Base-by-base conservation (phyloP, 2,888 invertebrate species). In the Oligia fasciuncula region DNA sequence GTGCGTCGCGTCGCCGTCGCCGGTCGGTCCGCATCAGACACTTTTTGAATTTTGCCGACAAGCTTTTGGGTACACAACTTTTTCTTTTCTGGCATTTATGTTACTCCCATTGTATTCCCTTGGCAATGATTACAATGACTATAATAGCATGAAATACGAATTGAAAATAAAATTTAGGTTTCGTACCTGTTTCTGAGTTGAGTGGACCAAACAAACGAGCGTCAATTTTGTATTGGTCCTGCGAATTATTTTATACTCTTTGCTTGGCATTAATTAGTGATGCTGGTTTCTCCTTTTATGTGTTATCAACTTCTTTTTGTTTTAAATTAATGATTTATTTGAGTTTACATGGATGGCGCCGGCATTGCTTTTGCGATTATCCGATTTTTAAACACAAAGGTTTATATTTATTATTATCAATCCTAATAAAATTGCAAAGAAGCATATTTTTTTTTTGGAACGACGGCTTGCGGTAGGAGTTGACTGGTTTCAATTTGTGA, bases 21-120 rank as follows among this genome's bases (percentile, higher is more conserved):
- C 54, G 66, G 60, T 73, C 89, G 90, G 88, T 85, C 88, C 89
- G 90, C 89, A 90, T 91, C 93, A 93, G 88, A 92, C 92, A 92
- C 91, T 93, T 94, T 95, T 96, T 95, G 94, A 94, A 91, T 93
- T 94, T 92, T 87, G 94, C 96, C 96, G 96, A 94, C 95, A 91
- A 89, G 91, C 92, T 92, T 92, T 92, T 91, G 91, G 91, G 72
- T 73, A 90, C 91, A 93, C 93, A 92, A 76, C 76, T 23, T 91
- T 93, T 93, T 94, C 4, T 93, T 76, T 29, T 73, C 13, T 90
- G 89, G 87, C 90, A 89, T 91, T 94, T 92, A 92, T 93, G 90
- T 87, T 87, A 54, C 76, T 79, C 73, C 83, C 79, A 87, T 91
- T 91, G 88, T 91, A 84, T 88, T 90, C 80, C 84, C 73, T 80